These are phyloP conservation scores for Spodoptera exigua DNA, from an alignment of 2,888 invertebrate genomes.

Conservation along the genomic window DNA sequence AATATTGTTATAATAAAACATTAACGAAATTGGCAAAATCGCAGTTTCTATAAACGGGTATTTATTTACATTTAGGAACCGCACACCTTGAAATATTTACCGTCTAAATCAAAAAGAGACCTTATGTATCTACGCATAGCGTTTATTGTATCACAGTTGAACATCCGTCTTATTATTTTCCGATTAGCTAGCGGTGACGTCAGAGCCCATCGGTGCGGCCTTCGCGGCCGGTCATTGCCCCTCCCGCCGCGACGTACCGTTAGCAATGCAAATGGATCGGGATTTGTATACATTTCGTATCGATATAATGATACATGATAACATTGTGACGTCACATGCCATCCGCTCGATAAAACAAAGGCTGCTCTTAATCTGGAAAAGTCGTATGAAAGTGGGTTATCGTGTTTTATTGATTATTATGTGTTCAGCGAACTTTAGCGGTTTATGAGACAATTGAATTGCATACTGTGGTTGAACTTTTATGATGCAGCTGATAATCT, in stretches of 20 bases:
- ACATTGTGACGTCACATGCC: constrained; percentile 9
- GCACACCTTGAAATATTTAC: constrained; percentile 23
- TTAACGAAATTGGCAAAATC: constrained; percentile 19
- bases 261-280: constrained; percentile 69
- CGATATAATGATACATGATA: constrained; percentile 36
- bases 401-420: constrained; percentile 16
- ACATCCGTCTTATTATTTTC: constrained; percentile 58
- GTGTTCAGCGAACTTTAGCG: constrained; percentile 28
- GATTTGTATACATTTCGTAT: constrained; percentile 52
- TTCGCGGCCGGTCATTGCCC: constrained; percentile 81
- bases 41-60: constrained; percentile 12
- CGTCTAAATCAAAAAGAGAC: constrained; percentile 36
- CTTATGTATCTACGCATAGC: constrained; percentile 32
- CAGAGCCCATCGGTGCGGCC: constrained; percentile 71
- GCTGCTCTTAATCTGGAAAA: constrained; percentile 8
- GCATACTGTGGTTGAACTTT: constrained; percentile 9
- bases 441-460: constrained; percentile 19
- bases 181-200: constrained; percentile 70
- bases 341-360: constrained; percentile 9
- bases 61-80: constrained; percentile 38
- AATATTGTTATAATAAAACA: constrained; percentile 22
- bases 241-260: constrained; percentile 65
- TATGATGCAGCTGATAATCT: no score
- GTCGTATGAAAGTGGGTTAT: constrained; percentile 32
- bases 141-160: constrained; percentile 45